Evolutionary conservation across 1,140 invertebrate genomes (phyloP), one percentile per base, ranked within the genome.

Genomic region (Aphaenogaster floridana): DNA sequence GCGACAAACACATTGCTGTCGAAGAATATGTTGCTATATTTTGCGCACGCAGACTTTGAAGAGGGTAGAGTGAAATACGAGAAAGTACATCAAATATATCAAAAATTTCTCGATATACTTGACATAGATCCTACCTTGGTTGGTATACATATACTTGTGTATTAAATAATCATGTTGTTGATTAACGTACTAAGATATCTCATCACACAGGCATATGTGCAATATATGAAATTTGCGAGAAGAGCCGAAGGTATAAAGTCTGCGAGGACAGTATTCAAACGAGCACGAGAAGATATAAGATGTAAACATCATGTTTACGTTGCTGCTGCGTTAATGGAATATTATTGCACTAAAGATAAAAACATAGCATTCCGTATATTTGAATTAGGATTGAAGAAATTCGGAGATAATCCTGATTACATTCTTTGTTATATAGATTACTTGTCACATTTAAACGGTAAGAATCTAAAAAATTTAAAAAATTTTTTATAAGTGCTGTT

Each of bases 261-360:
- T 0, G 99, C 99, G 0, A 96, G 99, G 90, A 97, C 97, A 17
- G 98, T 99, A 42, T 99, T 99, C 92, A 99, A 99, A 95, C 96
- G 98, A 92, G 99, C 99, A 0, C 95, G 99, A 64, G 99, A 99
- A 95, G 99, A 99, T 95, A 93, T 96, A 3, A 96, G 97, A 72
- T 97, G 97, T 0, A 97, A 97, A 50, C 98, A 98, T 95, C 99
- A 99, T 94, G 98, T 99, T 59, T 99, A 98, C 94, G 98, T 99
- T 3, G 98, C 99, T 1, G 99, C 99, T 17, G 99, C 99, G 0
- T 96, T 99, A 0, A 99, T 99, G 99, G 99, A 99, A 96, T 99
- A 99, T 95, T 99, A 99, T 93, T 99, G 99, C 94, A 99, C 98
- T 76, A 99, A 99, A 96, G 99, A 99, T 95, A 99, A 99, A 95